Percentiles rank a stretch among this genome's conserved stretches.
Evolutionary conservation across 2,113 vertebrate species (phyloP).

Genomic region (Labrus mixtus): DNA sequence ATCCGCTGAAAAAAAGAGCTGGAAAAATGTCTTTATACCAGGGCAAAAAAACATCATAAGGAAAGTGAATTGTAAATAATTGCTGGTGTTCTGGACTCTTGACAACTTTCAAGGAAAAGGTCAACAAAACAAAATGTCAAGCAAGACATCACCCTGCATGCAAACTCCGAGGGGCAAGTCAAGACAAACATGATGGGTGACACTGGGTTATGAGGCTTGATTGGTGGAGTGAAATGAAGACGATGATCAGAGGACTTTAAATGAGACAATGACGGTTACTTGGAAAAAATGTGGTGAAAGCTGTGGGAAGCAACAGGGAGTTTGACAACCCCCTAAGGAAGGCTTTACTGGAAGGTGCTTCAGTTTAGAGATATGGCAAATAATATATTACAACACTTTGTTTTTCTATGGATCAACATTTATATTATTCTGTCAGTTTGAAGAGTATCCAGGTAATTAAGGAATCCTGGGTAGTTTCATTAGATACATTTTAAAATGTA

Average conservation of each 20-base stretch:
- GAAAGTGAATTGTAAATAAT: neutral
- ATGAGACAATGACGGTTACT: conserved; percentile 30
- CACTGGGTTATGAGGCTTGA: conserved; percentile 1
- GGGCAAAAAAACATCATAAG: neutral
- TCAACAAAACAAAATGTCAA: neutral
- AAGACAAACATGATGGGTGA: conserved; percentile 25
- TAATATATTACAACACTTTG: neutral
- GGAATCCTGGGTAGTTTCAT: too few relatives aligned
- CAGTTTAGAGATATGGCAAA: neutral
- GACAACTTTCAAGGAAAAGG: neutral
- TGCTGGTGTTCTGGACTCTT: neutral
- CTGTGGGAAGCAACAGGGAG: conserved; percentile 10
- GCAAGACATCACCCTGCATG: conserved; percentile 31
- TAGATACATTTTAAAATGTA: too few relatives aligned
- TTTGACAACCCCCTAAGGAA: conserved; percentile 30
- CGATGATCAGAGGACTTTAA: conserved; percentile 13
- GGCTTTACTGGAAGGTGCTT: neutral
- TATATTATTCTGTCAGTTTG: too few relatives aligned
- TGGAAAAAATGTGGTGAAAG: conserved; percentile 1
- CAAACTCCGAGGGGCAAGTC: conserved; percentile 22
- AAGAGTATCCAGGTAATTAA: too few relatives aligned
- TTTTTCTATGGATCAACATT: too few relatives aligned
- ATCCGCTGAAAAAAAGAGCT: neutral
- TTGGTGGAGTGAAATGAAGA: neutral
- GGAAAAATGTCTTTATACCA: neutral